Conservation (phyloP, 2,888 invertebrate genomes). For the Noctua pronuba region DNA sequence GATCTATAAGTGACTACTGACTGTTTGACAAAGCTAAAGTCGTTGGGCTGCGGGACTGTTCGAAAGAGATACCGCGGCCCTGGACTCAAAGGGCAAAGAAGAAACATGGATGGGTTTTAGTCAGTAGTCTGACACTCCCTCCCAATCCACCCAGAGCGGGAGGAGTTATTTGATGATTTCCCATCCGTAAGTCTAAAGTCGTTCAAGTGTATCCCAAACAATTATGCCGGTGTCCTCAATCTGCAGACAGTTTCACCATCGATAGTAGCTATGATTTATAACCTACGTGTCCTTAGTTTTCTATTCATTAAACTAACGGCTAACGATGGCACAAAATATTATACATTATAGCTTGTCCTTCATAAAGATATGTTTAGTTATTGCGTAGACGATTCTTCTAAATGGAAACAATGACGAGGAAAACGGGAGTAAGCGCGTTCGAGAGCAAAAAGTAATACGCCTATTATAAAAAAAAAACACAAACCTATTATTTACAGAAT, state of each 20-base stretch:
- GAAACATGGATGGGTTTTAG: no score
- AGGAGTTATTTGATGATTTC: no score
- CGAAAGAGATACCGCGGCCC: no score
- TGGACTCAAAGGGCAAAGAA: no score
- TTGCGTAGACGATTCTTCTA: neutral
- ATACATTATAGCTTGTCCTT: neutral
- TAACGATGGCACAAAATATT: neutral
- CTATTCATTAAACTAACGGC: neutral
- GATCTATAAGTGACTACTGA: neutral
- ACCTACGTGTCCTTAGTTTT: neutral
- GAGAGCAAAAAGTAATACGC: neutral
- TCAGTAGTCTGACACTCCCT: no score
- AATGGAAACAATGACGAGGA: conserved; percentile 34
- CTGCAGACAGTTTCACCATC: neutral
- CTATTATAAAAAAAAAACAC: neutral
- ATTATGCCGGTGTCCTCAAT: neutral
- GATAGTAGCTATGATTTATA: neutral
- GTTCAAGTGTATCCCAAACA: neutral
- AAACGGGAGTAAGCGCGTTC: conserved; percentile 2
- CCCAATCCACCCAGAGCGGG: no score
- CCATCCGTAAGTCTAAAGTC: no score
- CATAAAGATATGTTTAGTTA: neutral
- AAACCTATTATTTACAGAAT: conserved; percentile 83
- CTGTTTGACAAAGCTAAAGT: neutral
- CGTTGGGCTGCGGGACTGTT: no score